These are phyloP conservation scores for Acromyrmex charruanus DNA, from an alignment of 1,140 invertebrate genomes.

Conservation along the genomic window DNA sequence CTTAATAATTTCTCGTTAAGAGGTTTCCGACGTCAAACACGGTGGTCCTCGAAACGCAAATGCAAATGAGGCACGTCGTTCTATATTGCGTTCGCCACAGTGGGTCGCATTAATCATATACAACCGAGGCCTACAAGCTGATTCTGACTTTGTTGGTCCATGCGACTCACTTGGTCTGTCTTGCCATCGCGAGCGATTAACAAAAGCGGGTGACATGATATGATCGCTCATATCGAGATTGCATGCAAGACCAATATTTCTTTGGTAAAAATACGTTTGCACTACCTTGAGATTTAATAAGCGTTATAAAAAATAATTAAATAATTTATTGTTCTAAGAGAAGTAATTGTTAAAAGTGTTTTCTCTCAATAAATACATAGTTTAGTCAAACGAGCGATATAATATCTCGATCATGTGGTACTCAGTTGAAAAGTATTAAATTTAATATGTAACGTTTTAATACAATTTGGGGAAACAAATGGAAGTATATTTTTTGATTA, in stretches of 20 bases:
- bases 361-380: not conserved
- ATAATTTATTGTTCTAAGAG: not conserved
- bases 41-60: constrained; percentile 75
- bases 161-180: constrained; percentile 28
- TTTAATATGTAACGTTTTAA: too few relatives aligned
- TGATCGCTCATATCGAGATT: constrained; percentile 26
- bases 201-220: constrained; percentile 49
- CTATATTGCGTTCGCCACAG: constrained; percentile 75
- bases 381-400: not conserved
- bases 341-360: not conserved
- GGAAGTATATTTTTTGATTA: too few relatives aligned
- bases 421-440: too few relatives aligned
- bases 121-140: constrained; percentile 20
- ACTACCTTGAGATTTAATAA: not conserved
- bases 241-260: constrained; percentile 4
- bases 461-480: too few relatives aligned
- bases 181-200: constrained; percentile 49
- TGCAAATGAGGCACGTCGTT: constrained; percentile 75
- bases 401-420: not conserved
- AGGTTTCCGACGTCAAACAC: constrained; percentile 70
- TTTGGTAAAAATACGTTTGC: not conserved
- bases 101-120: constrained; percentile 74
- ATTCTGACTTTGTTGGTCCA: constrained; percentile 67
- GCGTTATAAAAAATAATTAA: not conserved
- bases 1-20: constrained; percentile 67